Conservation (phyloP, 2,113 vertebrate genomes). For the Ptilonorhynchus violaceus region DNA sequence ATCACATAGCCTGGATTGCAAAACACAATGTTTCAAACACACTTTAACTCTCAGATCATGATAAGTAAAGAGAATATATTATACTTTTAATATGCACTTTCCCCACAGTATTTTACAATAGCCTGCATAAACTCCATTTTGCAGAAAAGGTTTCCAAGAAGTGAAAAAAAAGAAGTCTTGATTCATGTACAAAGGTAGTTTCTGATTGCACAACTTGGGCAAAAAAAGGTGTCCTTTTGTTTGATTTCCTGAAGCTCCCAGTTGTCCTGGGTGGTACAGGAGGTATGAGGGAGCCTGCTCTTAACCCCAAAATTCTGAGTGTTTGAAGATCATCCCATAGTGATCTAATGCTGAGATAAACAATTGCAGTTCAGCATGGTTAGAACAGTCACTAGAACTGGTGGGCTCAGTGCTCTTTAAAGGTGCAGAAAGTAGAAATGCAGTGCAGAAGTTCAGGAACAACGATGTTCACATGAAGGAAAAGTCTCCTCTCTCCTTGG, state of each 20-base stretch:
- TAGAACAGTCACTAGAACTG: not conserved
- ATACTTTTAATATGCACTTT: not conserved
- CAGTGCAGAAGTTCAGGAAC: not conserved
- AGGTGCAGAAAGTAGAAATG: not conserved
- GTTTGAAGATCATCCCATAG: not conserved
- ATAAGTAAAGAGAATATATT: slow-evolving; percentile 38
- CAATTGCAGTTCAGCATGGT: not conserved
- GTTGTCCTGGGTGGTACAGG: not conserved
- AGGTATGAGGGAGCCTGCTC: not conserved
- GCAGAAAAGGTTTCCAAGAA: not conserved
- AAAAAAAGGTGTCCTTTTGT: not conserved
- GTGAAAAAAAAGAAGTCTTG: not conserved
- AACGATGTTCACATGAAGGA: not conserved
- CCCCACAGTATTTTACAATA: not conserved
- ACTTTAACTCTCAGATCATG: slow-evolving; percentile 35
- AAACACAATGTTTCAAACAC: slow-evolving; percentile 32
- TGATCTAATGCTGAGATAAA: not conserved
- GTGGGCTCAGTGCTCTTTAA: not conserved
- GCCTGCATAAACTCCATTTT: not conserved
- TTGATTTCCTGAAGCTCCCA: not conserved
- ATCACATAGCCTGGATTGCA: slow-evolving; percentile 34
- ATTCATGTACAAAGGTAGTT: not conserved
- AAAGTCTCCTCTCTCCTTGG: not conserved
- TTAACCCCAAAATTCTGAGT: not conserved
- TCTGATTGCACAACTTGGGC: not conserved